Conservation (phyloP, 2,888 invertebrate species). For the Agrochola lota region DNA sequence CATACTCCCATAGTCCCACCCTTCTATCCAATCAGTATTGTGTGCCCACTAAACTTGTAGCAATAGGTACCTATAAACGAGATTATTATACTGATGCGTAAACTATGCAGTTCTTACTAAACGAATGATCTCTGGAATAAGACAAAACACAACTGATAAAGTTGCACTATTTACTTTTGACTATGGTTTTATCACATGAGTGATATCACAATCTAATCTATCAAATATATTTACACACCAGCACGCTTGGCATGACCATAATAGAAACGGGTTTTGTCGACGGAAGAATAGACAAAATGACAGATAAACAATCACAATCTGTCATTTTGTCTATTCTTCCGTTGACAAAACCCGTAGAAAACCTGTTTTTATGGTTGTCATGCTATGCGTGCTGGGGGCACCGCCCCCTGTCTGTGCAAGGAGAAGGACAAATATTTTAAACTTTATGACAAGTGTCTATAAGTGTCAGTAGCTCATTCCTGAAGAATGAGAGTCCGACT, state of each 20-base stretch:
- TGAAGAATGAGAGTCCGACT: not conserved
- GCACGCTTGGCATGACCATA: no score
- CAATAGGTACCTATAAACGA: not conserved
- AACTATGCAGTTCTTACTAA: slow-evolving; percentile 6
- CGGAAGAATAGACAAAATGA: no score
- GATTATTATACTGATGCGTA: not conserved
- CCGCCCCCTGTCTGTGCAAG: not conserved
- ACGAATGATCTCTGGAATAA: not conserved
- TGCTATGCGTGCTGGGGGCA: slow-evolving; percentile 7
- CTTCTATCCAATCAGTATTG: no score
- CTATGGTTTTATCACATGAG: slow-evolving; percentile 21
- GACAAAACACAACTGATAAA: slow-evolving; percentile 16
- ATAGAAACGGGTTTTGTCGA: no score
- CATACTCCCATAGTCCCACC: no score
- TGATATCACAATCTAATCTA: slow-evolving; percentile 40
- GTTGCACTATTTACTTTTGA: not conserved
- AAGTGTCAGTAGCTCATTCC: not conserved
- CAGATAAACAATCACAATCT: no score
- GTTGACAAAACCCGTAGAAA: no score
- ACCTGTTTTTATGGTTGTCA: no score
- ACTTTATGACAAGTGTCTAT: no score
- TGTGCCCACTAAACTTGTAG: not conserved
- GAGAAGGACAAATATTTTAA: not conserved
- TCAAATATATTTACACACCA: slow-evolving; percentile 16
- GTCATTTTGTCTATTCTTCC: no score